Conservation (phyloP, 2,888 invertebrate genomes). For the Allacma fusca region DNA sequence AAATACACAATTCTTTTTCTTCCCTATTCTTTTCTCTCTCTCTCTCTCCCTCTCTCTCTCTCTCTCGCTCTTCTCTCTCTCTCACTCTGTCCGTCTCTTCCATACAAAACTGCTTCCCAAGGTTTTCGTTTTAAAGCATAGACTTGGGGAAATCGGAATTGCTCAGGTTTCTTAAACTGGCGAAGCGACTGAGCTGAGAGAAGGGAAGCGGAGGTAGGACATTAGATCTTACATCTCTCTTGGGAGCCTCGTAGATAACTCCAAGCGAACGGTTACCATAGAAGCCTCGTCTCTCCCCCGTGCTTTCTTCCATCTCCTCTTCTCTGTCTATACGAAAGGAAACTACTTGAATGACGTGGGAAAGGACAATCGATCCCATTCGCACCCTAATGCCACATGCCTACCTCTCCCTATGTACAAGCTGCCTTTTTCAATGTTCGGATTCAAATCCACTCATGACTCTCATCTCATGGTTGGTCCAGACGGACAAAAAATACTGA, state of each 20-base stretch:
- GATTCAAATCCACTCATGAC: no score
- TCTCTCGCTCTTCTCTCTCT: no score
- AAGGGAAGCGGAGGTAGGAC: slow-evolving; percentile 41
- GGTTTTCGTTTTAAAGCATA: background rate
- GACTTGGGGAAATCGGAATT: background rate
- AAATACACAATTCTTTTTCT: background rate
- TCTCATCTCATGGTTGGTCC: background rate
- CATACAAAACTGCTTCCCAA: no score
- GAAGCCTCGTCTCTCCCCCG: slow-evolving; percentile 30
- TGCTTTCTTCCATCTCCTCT: background rate
- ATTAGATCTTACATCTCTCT: slow-evolving; percentile 52
- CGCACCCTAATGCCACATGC: slow-evolving; percentile 36
- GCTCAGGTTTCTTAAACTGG: slow-evolving; percentile 32
- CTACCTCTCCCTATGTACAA: slow-evolving; percentile 8
- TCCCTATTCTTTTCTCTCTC: no score
- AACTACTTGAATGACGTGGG: slow-evolving; percentile 46
- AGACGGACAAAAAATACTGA: background rate
- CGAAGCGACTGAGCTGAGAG: slow-evolving; percentile 38
- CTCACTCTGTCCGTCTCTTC: no score
- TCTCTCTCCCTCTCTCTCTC: no score
- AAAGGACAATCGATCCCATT: slow-evolving; percentile 53
- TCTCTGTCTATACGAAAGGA: slow-evolving; percentile 23
- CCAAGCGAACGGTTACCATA: slow-evolving; percentile 52
- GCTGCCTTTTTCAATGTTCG: background rate
- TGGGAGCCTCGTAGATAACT: slow-evolving; percentile 50